phyloP scores from a whole-genome alignment of 2,888 invertebrate species.

The Coecobrya sp. region DNA sequence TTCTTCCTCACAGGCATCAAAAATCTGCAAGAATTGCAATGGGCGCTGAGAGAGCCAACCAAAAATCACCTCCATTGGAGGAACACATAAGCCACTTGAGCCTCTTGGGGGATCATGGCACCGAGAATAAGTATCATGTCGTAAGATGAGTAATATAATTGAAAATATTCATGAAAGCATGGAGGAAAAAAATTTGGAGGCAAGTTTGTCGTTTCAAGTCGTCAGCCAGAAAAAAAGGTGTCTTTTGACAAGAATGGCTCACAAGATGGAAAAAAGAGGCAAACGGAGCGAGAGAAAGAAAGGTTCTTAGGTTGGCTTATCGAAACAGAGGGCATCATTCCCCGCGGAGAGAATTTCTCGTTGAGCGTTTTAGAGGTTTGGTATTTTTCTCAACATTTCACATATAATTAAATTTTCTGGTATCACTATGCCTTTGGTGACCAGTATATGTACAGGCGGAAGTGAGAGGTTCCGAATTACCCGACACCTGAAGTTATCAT shows the following conservation, averaged over 20 bases:
- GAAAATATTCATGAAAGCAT: constrained; percentile 48
- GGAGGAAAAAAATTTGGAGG: constrained; percentile 71
- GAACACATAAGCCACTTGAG: neutral
- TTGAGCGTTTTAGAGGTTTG: constrained; percentile 15
- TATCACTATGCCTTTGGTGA: constrained; percentile 73
- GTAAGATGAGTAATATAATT: constrained; percentile 76
- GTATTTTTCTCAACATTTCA: constrained; percentile 3
- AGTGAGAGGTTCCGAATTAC: neutral
- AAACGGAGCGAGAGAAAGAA: too few relatives aligned
- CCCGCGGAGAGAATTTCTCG: too few relatives aligned
- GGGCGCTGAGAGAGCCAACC: too few relatives aligned
- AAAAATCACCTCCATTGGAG: neutral
- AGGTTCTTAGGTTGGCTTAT: constrained; percentile 29
- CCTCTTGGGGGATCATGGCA: neutral
- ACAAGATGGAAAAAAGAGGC: neutral
- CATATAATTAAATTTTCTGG: constrained; percentile 33
- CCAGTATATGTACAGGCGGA: constrained; percentile 64
- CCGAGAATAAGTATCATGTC: constrained; percentile 74
- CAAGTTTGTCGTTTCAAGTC: constrained; percentile 68
- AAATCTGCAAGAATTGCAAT: too few relatives aligned
- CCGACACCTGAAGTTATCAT: too few relatives aligned
- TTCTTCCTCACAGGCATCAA: constrained; percentile 60
- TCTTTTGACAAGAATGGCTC: neutral
- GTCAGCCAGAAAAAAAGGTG: neutral
- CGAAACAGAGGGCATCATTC: too few relatives aligned